Conservation (phyloP, 2,888 invertebrate genomes). For the Acronicta leporina region DNA sequence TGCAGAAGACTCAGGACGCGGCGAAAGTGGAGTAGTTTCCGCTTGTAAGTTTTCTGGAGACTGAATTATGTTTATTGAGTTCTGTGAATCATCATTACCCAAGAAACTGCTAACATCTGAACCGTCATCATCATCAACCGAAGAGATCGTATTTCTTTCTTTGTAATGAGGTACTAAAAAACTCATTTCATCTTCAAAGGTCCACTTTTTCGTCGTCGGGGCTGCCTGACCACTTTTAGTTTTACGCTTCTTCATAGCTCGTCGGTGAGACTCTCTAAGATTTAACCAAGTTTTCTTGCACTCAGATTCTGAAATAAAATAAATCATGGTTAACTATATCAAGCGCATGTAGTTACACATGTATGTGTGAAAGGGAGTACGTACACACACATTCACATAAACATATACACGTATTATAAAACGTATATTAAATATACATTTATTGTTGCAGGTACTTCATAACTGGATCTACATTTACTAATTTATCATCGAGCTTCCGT, state of each 20-base stretch:
- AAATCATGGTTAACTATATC: constrained; percentile 37
- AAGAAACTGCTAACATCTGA: no score
- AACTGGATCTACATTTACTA: constrained; percentile 49
- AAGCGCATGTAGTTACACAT: constrained; percentile 32
- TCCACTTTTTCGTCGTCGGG: constrained; percentile 52
- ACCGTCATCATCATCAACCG: constrained; percentile 42
- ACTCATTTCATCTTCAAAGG: constrained; percentile 55
- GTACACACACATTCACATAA: constrained; percentile 36
- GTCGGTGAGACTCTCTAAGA: constrained; percentile 45
- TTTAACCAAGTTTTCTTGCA: constrained; percentile 55
- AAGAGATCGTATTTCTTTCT: constrained; percentile 49
- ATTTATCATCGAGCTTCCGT: constrained; percentile 47
- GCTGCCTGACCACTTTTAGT: constrained; percentile 53
- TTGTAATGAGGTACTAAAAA: constrained; percentile 53
- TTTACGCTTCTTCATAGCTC: constrained; percentile 50
- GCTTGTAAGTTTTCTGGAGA: constrained; percentile 42
- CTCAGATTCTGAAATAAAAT: constrained; percentile 51
- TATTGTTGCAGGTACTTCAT: constrained; percentile 50
- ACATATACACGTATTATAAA: constrained; percentile 32
- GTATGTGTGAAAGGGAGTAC: constrained; percentile 34
- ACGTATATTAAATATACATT: constrained; percentile 32
- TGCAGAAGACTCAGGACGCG: constrained; percentile 45
- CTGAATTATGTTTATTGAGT: constrained; percentile 45
- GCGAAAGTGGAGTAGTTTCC: constrained; percentile 43
- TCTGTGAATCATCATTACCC: constrained; percentile 46